Base-by-base conservation (phyloP, 1,140 invertebrate genomes). In the Anagrus nilaparvatae region DNA sequence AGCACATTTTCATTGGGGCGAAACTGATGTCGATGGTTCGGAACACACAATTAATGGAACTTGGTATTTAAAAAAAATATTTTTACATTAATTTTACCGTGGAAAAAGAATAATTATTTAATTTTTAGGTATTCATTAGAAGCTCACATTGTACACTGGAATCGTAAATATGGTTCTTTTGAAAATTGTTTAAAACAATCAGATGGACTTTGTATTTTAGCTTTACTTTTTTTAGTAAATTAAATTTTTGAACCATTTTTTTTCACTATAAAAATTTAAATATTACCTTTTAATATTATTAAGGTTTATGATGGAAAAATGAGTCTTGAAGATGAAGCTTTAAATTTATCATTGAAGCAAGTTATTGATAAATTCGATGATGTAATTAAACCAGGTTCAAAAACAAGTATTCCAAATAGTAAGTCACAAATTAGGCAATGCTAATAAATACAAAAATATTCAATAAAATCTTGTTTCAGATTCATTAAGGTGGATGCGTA, bases 1-100 rank as follows among this genome's bases (percentile, higher is more conserved):
- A 44, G 70, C 86, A 44, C 86, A 92, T 60, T 84, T 91, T 54
- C 87, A 91, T 56, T 91, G 87, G 84, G 83, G 84, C 0, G 72
- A 76, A 9, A 75, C 82, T 38, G 74, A 85, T 49, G 75, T 73
- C 45, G 65, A 69, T 20, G 88, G 88, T 9, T 86, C 84, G 19
- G 88, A 93, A 62, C 88, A 92, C 55, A 78, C 76, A 4, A 74
- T 92, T 24, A 81, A 87, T 54, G 72, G 72, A 19, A 54, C 55
- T 31, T 63, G 56, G 58, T 60, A 45, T n/a, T n/a, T n/a, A 25
- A 12, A 31, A 12, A 13, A 12, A 3, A 6, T 21, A 32, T n/a
- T 28, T 3, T 23, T 8, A 9, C 19, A 20, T 4, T 1, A 9
- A 24, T 7, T 9, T 20, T 13, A 13, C 5, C 13, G 16, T 43